Conservation (phyloP, 2,797 vertebrate species). For the Myripristis jacobus region DNA sequence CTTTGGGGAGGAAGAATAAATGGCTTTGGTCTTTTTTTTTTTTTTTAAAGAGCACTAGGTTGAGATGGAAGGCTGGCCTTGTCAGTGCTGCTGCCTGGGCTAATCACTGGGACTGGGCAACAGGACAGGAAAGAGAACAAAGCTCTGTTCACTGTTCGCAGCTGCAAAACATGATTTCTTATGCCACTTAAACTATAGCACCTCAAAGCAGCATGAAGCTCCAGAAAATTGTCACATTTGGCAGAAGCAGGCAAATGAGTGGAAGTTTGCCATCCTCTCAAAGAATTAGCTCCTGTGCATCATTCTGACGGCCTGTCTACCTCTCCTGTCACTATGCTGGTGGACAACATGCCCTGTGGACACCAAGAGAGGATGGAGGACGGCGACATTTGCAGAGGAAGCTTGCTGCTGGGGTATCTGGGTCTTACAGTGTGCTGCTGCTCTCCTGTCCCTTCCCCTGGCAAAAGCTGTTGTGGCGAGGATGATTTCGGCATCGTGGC, state of each 20-base stretch:
- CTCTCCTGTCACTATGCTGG: conserved; percentile 14
- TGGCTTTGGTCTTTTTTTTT: conserved; percentile 9
- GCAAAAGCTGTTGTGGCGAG: conserved; percentile 75
- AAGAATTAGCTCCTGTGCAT: not conserved
- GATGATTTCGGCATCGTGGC: conserved; percentile 71
- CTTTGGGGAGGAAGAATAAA: conserved; percentile 33
- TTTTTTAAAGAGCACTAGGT: conserved; percentile 18
- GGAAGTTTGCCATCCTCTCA: not conserved
- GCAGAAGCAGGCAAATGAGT: not conserved
- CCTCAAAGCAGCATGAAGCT: not conserved
- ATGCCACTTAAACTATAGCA: conserved; percentile 38
- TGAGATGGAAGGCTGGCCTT: conserved; percentile 39
- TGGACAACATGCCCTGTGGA: conserved; percentile 47
- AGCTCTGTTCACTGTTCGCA: conserved; percentile 53
- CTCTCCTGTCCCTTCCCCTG: conserved; percentile 75
- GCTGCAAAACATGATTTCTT: conserved; percentile 47
- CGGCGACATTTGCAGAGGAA: conserved; percentile 46
- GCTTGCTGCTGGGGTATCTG: conserved; percentile 46
- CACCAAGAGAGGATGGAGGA: conserved; percentile 57
- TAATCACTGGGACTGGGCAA: conserved; percentile 40
- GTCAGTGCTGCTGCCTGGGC: conserved; percentile 46
- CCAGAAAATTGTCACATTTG: not conserved
- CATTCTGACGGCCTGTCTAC: conserved; percentile 11
- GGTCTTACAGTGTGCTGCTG: conserved; percentile 77
- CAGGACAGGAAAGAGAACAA: conserved; percentile 45